Conservation (phyloP, 2,797 vertebrate species). For the Agapornis canus region DNA sequence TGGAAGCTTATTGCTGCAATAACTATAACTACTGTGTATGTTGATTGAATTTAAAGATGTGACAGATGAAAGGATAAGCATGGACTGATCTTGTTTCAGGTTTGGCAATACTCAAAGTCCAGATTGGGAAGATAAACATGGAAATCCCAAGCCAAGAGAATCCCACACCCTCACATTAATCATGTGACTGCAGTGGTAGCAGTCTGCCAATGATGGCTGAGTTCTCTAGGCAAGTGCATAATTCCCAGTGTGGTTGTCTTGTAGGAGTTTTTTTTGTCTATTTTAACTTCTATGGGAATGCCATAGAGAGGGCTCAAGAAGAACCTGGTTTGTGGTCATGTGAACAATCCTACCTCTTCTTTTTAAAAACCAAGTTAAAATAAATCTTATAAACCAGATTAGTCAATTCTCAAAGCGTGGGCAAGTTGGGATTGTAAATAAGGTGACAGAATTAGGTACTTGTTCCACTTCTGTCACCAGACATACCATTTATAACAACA, state of each 20-base stretch:
- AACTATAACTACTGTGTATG: neutral
- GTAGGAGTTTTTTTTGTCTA: neutral
- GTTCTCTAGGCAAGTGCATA: neutral
- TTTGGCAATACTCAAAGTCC: neutral
- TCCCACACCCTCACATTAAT: neutral
- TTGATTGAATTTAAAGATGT: neutral
- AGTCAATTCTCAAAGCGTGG: neutral
- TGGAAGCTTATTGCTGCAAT: neutral
- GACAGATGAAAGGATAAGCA: neutral
- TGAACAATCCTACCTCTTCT: neutral
- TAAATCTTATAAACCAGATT: neutral
- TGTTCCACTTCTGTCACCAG: too few species aligned
- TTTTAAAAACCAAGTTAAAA: neutral
- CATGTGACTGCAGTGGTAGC: neutral
- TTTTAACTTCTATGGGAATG: neutral
- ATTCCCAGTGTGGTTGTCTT: neutral
- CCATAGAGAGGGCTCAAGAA: neutral
- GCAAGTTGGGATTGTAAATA: neutral
- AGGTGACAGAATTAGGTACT: neutral
- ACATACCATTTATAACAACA: neutral
- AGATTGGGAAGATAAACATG: neutral
- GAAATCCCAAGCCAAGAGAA: neutral
- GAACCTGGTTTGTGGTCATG: neutral
- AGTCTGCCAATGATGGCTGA: neutral
- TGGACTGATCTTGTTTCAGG: neutral